Evolutionary conservation across 2,797 vertebrate genomes (phyloP).

Genomic region (Petrocephalus schoutedeni): DNA sequence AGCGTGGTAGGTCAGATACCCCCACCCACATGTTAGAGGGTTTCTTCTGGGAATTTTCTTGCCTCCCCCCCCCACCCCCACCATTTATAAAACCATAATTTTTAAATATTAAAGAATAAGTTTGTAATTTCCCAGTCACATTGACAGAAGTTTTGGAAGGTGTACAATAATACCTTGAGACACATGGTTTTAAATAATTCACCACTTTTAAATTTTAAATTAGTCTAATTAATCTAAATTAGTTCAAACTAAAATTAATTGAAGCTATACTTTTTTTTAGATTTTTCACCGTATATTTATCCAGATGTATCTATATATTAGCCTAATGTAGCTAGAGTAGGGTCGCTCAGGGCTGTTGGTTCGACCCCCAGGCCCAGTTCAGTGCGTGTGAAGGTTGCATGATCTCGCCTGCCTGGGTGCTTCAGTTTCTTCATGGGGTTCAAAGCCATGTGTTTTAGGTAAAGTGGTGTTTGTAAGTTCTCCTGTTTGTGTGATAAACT

Average conservation of each 20-base stretch:
- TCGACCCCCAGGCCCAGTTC: neutral
- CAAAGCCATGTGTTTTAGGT: neutral
- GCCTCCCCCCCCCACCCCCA: neutral
- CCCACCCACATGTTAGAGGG: neutral
- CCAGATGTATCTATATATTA: neutral
- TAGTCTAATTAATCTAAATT: conserved; percentile 15
- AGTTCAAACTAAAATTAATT: neutral
- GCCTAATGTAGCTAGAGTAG: neutral
- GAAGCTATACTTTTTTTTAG: neutral
- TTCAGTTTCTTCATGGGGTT: neutral
- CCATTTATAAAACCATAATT: neutral
- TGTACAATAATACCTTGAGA: conserved; percentile 1
- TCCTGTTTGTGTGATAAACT: neutral
- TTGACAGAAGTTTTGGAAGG: neutral
- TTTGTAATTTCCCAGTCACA: neutral
- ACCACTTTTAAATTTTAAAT: neutral
- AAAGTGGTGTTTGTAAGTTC: neutral
- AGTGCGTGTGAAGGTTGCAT: neutral
- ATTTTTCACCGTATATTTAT: neutral
- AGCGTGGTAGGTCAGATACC: neutral
- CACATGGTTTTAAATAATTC: neutral
- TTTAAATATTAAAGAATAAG: neutral
- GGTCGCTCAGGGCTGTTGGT: neutral
- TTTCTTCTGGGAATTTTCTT: neutral
- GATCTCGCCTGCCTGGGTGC: neutral